Evolutionary conservation across 2,888 invertebrate species (phyloP), one percentile per base, ranked within the genome.

Genomic region (Drosophila maculinotata): DNA sequence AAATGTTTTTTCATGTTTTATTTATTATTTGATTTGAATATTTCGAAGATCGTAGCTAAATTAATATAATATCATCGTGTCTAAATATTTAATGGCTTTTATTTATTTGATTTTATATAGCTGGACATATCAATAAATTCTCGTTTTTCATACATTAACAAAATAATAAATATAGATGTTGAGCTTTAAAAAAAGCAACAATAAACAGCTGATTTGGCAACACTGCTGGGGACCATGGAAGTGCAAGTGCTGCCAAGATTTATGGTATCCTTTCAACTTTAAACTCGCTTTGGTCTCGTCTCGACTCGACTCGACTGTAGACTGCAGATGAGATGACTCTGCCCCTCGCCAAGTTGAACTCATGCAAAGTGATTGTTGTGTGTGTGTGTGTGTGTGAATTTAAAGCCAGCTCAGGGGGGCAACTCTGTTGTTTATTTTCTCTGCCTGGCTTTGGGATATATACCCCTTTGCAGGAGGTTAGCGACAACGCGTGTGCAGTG

Each of bases 191-290:
- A n/a, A n/a, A n/a, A n/a, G n/a, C n/a, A n/a, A n/a, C n/a, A n/a
- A n/a, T n/a, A n/a, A n/a, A n/a, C n/a, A n/a, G n/a, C n/a, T n/a
- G n/a, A n/a, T n/a, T n/a, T n/a, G n/a, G n/a, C n/a, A n/a, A n/a
- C n/a, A n/a, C n/a, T n/a, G n/a, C n/a, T n/a, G n/a, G n/a, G n/a
- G n/a, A n/a, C n/a, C n/a, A n/a, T n/a, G n/a, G n/a, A n/a, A 39
- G 20, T 38, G 33, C 31, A 25, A 23, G 36, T 15, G 31, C 38
- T 69, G 47, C 17, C 20, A 80, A 88, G 88, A 88, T 88, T 88
- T 89, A 88, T 88, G 69, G 73, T 87, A 85, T 89, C 89, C 89
- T 89, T 89, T 88, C 88, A 88, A 89, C 89, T 88, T 80, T 83
- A 72, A 86, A 87, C 88, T 79, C 76, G 59, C 63, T 59, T 66